Percentiles rank a stretch among this genome's conserved stretches.
These are phyloP conservation scores for Spodoptera litura DNA, from an alignment of 1,140 invertebrate genomes.

Conservation along the genomic window DNA sequence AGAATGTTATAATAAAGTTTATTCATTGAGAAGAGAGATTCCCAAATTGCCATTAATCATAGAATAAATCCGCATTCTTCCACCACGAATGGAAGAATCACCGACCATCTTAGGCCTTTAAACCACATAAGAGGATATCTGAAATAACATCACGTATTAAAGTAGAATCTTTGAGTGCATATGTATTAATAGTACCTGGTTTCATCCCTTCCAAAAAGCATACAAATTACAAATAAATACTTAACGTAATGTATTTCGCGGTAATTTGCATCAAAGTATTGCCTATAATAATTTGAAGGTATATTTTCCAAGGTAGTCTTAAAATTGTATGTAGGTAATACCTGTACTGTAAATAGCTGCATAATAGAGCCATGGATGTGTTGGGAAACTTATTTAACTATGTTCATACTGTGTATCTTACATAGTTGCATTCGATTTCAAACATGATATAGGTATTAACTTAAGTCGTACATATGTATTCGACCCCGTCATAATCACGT, in stretches of 20 bases:
- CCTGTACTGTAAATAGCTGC: conserved; percentile 3
- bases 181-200: background rate
- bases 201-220: background rate
- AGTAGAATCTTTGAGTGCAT: background rate
- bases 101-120: too few species aligned
- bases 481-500: too few species aligned
- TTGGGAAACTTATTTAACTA: conserved; percentile 29
- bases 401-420: background rate
- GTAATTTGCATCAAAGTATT: conserved; percentile 18
- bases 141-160: too few species aligned
- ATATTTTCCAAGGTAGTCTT: conserved; percentile 35
- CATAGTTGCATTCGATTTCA: background rate
- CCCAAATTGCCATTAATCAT: too few species aligned
- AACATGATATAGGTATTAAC: background rate
- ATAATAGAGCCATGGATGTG: conserved; percentile 18
- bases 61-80: too few species aligned
- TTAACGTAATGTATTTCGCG: conserved; percentile 1
- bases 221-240: conserved; percentile 28
- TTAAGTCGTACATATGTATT: too few species aligned
- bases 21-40: too few species aligned
- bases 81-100: too few species aligned
- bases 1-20: too few species aligned
- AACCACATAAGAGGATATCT: too few species aligned
- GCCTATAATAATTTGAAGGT: conserved; percentile 18
- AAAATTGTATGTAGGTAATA: conserved; percentile 29